Evolutionary conservation across 2,113 vertebrate species (phyloP), one percentile per base, ranked within the genome.

Genomic region (Caracal caracal): DNA sequence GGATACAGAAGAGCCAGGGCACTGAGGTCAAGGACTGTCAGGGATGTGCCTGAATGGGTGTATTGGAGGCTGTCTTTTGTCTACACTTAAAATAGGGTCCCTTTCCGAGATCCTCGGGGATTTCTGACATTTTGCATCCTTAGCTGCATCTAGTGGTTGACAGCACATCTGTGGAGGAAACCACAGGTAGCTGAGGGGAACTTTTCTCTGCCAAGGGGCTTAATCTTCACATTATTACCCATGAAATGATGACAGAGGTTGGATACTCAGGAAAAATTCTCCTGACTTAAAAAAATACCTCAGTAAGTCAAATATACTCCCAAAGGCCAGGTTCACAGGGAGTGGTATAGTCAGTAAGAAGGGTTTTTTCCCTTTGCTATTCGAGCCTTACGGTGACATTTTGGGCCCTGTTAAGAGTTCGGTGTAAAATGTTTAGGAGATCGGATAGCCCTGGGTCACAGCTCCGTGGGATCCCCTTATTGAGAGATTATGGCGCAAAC

Each of bases 11-110:
- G 1, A 63, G n/a, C 11, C 22, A 30, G 47, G 15, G 0, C 49
- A 0, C 1, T 0, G 40, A 15, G 16, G 10, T 68, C 66, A 37
- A 10, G 59, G 24, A 3, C 2, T 10, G 24, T 33, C 59, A n/a
- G 3, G 19, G 35, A 8, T 4, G 59, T 16, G 0, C 9, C 20
- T 10, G 40, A 6, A 6, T 10, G 40, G 12, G 2, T 53, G 53
- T 51, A 3, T 11, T 51, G 51, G 51, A n/a, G 7, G 6, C 20
- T 2, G 43, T 1, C 9, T 10, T 30, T 1, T n/a, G 11, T 40
- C 28, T 37, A 49, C 35, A 26, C 35, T 66, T 19, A 22, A 71
- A 37, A 30, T 2, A 59, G 6, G 63, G 19, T 71, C 4, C 9
- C 0, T 75, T 59, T 59, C 16, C 66, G 24, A 13, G 5, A 24